Conservation (phyloP, 2,113 vertebrate species). For the Ictidomys tridecemlineatus region DNA sequence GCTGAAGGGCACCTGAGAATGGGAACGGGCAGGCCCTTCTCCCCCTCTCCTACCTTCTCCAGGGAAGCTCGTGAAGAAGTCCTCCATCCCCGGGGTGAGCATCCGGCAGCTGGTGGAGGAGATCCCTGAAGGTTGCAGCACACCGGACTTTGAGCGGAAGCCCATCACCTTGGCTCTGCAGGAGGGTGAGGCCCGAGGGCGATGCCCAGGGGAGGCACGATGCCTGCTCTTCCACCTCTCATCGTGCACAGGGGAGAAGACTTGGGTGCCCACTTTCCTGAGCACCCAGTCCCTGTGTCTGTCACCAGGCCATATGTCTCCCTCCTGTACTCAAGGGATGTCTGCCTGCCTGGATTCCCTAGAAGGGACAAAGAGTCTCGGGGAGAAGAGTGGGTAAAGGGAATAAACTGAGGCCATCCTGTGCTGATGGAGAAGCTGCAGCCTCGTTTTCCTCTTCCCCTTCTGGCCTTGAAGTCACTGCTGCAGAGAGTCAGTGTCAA, state of each 20-base stretch:
- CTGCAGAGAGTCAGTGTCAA: background rate
- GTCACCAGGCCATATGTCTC: background rate
- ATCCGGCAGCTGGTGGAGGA: constrained; percentile 88
- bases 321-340: background rate
- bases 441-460: fast-evolving
- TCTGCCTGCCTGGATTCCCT: background rate
- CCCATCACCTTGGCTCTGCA: constrained; percentile 87
- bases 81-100: constrained; percentile 89
- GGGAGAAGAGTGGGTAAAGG: background rate
- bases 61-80: constrained; percentile 87
- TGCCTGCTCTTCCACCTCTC: too few relatives aligned
- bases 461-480: fast-evolving
- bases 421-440: fast-evolving
- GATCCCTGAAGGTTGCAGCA: constrained; percentile 90
- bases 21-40: background rate
- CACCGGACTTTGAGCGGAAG: constrained; percentile 91
- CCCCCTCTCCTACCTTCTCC: constrained; percentile 13
- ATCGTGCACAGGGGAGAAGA: too few relatives aligned
- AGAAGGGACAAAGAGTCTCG: too few relatives aligned
- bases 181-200: constrained; percentile 88
- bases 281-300: background rate
- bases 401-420: fast-evolving
- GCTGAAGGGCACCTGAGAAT: background rate
- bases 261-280: background rate
- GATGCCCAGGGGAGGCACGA: too few relatives aligned